Percentiles rank a stretch among this genome's conserved stretches.
Conservation (phyloP, 2,797 vertebrate genomes). For the Sebastiscus albofasciatus region DNA sequence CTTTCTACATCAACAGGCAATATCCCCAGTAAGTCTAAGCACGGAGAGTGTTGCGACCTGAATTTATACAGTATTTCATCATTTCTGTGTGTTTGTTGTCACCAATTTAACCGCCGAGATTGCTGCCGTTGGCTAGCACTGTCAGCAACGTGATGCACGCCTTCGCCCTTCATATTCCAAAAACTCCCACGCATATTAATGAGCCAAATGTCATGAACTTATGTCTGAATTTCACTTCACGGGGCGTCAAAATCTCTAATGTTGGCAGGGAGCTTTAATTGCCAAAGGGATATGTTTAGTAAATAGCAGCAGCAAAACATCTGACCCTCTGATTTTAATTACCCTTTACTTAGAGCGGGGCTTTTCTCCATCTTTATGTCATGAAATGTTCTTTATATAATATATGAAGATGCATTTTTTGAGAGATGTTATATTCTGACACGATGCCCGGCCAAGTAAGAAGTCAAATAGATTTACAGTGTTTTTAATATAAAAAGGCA, state of each 20-base stretch:
- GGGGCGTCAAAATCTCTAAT: constrained; percentile 54
- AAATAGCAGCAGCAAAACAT: constrained; percentile 72
- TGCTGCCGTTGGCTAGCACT: constrained; percentile 21
- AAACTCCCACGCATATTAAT: constrained; percentile 48
- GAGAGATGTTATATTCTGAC: not conserved
- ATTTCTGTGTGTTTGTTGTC: constrained; percentile 24
- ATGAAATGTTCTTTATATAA: constrained; percentile 26
- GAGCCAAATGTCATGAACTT: constrained; percentile 52
- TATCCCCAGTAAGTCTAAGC: constrained; percentile 4
- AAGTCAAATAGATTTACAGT: not conserved
- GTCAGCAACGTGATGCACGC: constrained; percentile 28
- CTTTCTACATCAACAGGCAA: constrained; percentile 14
- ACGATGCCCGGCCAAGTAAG: not conserved
- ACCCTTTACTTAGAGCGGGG: constrained; percentile 55
- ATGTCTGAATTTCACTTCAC: constrained; percentile 41
- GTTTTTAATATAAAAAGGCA: not conserved
- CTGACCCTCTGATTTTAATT: constrained; percentile 76
- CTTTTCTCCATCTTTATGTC: constrained; percentile 12
- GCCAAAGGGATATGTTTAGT: constrained; percentile 58
- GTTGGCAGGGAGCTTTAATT: constrained; percentile 60
- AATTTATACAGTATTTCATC: constrained; percentile 18
- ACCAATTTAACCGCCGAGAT: not conserved
- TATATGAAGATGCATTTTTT: not conserved
- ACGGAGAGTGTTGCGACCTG: not conserved
- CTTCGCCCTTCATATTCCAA: constrained; percentile 34